A percentile compares a stretch with the other conserved stretches of the same genome.
phyloP scores from a whole-genome alignment of 2,888 invertebrate genomes.

The Polymixis flavicincta region DNA sequence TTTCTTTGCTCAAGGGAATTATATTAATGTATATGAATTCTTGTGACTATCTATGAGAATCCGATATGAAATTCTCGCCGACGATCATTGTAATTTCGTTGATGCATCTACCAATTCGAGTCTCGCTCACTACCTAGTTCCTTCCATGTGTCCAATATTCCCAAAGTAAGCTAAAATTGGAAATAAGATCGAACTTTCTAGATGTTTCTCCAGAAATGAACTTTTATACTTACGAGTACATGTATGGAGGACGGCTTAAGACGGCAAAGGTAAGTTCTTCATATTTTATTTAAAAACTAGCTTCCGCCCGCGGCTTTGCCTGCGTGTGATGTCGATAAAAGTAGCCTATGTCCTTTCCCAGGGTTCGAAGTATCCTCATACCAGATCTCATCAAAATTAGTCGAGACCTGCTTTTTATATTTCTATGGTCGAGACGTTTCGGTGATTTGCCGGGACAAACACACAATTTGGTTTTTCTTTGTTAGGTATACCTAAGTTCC shows the following conservation, averaged over 20 bases:
- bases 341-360: too few species aligned
- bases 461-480: too few species aligned
- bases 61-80: slow-evolving; percentile 51
- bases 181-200: slow-evolving; percentile 58
- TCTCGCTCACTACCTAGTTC: slow-evolving; percentile 37
- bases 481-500: too few species aligned
- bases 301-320: too few species aligned
- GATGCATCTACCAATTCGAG: slow-evolving; percentile 59
- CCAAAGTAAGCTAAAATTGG: slow-evolving; percentile 53
- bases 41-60: slow-evolving; percentile 28
- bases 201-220: slow-evolving; percentile 43
- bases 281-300: background rate
- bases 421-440: too few species aligned
- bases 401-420: too few species aligned
- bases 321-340: too few species aligned
- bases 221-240: slow-evolving; percentile 33
- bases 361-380: too few species aligned
- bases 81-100: slow-evolving; percentile 65
- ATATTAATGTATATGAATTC: slow-evolving; percentile 32
- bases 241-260: background rate
- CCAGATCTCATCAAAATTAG: too few species aligned
- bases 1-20: slow-evolving; percentile 21
- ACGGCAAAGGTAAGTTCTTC: background rate
- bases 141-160: slow-evolving; percentile 56
- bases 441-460: too few species aligned